Conservation (phyloP, 2,888 invertebrate species). For the Drosophila lutescens region DNA sequence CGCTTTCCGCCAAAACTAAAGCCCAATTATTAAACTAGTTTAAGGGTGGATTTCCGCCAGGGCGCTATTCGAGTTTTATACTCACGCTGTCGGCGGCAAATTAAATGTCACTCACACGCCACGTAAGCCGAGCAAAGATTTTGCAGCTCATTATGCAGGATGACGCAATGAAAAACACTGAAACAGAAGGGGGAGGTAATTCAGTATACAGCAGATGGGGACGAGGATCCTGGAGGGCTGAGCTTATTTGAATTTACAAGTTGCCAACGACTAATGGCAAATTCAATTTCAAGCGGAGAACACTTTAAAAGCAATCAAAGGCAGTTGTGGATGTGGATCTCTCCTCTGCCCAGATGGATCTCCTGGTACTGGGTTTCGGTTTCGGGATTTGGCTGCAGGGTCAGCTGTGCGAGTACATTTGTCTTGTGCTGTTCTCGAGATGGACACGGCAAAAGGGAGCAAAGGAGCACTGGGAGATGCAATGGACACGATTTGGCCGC, state of each 20-base stretch:
- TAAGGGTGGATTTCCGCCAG: conserved; percentile 22
- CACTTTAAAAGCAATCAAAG: conserved; percentile 63
- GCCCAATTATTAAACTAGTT: conserved; percentile 10
- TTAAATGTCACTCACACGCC: conserved; percentile 79
- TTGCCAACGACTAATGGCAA: conserved; percentile 57
- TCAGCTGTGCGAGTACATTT: conserved; percentile 62
- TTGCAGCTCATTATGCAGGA: conserved; percentile 76
- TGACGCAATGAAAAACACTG: conserved; percentile 64
- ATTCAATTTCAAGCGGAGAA: conserved; percentile 67
- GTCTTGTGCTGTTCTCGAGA: conserved; percentile 64
- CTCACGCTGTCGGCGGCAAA: conserved; percentile 54
- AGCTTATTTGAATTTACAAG: conserved; percentile 48
- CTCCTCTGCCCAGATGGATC: conserved; percentile 21
- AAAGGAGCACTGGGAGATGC: conserved; percentile 8
- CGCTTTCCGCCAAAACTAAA: not conserved
- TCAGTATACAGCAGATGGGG: not conserved
- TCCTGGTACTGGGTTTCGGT: conserved; percentile 50
- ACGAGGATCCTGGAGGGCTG: conserved; percentile 10
- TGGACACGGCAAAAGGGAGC: conserved; percentile 37
- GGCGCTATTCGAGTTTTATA: conserved; percentile 23
- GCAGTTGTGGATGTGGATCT: conserved; percentile 41
- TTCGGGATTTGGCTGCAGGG: conserved; percentile 62
- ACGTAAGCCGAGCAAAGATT: conserved; percentile 49
- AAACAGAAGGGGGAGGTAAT: not conserved
- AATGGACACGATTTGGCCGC: conserved; percentile 42